Base-by-base conservation (phyloP, 2,113 vertebrate species). In the Anas platyrhynchos region DNA sequence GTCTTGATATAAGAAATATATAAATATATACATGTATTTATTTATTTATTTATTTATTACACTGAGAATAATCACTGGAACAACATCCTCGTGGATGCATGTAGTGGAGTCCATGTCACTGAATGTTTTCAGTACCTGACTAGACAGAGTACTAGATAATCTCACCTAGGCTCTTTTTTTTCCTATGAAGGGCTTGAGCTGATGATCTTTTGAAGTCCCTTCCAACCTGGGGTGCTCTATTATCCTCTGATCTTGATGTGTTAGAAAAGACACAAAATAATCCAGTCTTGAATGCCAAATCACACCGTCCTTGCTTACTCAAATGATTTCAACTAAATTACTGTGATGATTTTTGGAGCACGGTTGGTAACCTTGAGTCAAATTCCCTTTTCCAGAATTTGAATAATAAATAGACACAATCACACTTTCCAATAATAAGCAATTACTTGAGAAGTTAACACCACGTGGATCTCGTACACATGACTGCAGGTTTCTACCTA, bases 281-380 rank as follows among this genome's bases (percentile, higher is more conserved):
- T 91, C 26, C 91, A 93, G 86, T 34, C 61, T n/a, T 95, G 26
- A 96, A 81, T 82, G 11, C 7, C 38, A 55, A 92, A 88, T 50
- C 25, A 67, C 21, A 9, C 13, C 63, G 4, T n/a, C 25, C 25
- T 61, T 82, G 4, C 32, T 71, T 79, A 73, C 16, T 8, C 17
- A 77, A 83, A 58, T 65, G 8, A 11, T 75, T 79, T 9, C 25
- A 65, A 3, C 20, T 65, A 78, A 58, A 76, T 93, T 23, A 26
- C 4, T n/a, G 12, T 16, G 18, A 55, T 7, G 77, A 23, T 59
- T 79, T 93, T 72, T 36, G 32, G 66, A 74, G 17, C 20, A 48
- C 29, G 7, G 10, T 13, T 77, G 67, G 17, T 56, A 91, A 34
- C 36, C 18, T 88, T 38, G 20, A 56, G 22, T 81, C 56, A 21